Percentiles rank a stretch among this genome's conserved stretches.
Conservation (phyloP, 2,797 vertebrate genomes). For the Streptopelia turtur region DNA sequence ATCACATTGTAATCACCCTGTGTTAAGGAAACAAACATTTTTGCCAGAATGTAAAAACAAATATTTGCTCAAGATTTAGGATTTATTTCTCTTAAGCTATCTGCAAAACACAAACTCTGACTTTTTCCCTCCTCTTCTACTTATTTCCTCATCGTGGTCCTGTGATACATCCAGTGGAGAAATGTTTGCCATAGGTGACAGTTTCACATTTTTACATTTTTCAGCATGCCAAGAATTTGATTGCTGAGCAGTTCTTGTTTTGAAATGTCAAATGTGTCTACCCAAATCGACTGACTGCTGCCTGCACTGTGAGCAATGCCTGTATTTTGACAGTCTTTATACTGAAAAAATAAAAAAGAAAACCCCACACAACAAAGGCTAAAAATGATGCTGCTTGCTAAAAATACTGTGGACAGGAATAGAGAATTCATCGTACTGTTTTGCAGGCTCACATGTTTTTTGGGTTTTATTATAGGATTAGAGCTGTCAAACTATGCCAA, state of each 20-base stretch:
- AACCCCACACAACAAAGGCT: not conserved
- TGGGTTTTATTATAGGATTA: conserved; percentile 11
- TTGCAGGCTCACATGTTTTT: conserved; percentile 27
- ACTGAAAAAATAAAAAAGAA: accelerated
- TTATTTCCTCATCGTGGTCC: not conserved
- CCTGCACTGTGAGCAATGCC: not conserved
- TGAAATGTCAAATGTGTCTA: not conserved
- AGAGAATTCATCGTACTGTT: conserved; percentile 3
- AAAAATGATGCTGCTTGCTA: conserved; percentile 14
- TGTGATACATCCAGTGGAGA: not conserved
- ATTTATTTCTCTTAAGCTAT: conserved; percentile 8
- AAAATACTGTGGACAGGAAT: conserved; percentile 46
- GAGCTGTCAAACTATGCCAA: not conserved
- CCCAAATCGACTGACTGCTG: not conserved
- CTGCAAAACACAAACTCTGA: not conserved
- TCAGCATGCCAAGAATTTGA: not conserved
- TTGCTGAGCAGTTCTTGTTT: conserved; percentile 1
- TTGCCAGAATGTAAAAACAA: not conserved
- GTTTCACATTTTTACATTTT: not conserved
- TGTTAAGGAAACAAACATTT: conserved; percentile 9
- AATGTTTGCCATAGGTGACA: conserved; percentile 29
- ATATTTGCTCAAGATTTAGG: not conserved
- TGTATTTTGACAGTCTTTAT: conserved; percentile 17
- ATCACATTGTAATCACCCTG: not conserved
- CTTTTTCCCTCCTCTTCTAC: not conserved